Percentiles rank a stretch among this genome's conserved stretches.
These are phyloP conservation scores for Salminus brasiliensis DNA, from an alignment of 2,113 vertebrate genomes.

Conservation along the genomic window DNA sequence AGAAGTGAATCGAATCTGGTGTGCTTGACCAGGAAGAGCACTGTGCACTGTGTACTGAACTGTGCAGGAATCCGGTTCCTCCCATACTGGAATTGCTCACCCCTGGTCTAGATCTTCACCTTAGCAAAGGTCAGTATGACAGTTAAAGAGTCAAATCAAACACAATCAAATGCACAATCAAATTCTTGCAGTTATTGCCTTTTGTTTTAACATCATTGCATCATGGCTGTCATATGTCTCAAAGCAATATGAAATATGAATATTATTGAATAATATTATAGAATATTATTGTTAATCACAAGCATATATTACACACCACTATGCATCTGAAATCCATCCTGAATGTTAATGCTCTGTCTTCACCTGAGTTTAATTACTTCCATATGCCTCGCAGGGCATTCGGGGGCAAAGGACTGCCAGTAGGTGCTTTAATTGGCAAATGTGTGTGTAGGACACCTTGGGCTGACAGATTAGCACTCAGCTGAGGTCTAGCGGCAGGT, in stretches of 20 bases:
- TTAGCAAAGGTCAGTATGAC: neutral
- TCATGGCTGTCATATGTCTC: neutral
- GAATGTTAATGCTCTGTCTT: constrained; percentile 25
- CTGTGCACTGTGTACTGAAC: too few species aligned
- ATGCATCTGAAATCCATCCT: constrained; percentile 22
- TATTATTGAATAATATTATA: too few species aligned
- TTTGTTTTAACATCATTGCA: neutral
- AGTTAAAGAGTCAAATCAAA: neutral
- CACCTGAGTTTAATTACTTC: constrained; percentile 39
- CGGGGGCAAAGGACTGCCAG: constrained; percentile 26
- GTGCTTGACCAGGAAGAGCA: too few species aligned
- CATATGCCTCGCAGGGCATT: constrained; percentile 11
- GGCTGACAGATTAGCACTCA: constrained; percentile 65
- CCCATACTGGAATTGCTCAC: too few species aligned
- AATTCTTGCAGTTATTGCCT: neutral
- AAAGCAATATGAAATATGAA: constrained; percentile 22
- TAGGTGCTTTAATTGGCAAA: constrained; percentile 60
- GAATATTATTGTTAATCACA: too few species aligned
- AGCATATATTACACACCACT: constrained; percentile 38
- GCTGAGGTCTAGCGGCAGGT: constrained; percentile 40
- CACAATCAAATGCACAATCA: too few species aligned
- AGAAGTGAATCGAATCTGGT: too few species aligned
- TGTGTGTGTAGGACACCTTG: constrained; percentile 50
- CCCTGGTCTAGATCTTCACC: neutral
- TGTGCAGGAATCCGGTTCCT: too few species aligned